Evolutionary conservation across 2,888 invertebrate genomes (phyloP).

Genomic region (Clanis bilineata): DNA sequence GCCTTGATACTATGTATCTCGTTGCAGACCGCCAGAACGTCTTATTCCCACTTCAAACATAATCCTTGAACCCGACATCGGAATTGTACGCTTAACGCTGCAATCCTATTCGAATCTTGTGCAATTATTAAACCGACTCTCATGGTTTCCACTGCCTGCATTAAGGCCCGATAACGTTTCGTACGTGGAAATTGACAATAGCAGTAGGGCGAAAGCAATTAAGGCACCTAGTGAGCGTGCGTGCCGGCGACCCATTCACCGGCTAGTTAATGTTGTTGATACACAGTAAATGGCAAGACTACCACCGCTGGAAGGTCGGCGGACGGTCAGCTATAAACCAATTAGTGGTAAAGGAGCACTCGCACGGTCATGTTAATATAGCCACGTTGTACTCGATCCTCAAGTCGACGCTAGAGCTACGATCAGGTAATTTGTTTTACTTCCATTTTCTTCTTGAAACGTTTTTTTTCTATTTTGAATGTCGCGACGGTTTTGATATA

Average conservation of each 20-base stretch:
- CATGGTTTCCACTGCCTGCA: not conserved
- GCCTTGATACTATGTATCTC: not conserved
- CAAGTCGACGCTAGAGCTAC: not conserved
- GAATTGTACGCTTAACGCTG: not conserved
- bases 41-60: not conserved
- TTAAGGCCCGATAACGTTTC: conserved; percentile 1
- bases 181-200: not conserved
- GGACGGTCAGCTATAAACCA: conserved; percentile 1
- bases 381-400: not conserved
- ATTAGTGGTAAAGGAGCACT: not conserved
- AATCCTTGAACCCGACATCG: not conserved
- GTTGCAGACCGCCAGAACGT: not conserved
- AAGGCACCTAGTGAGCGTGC: conserved; percentile 24
- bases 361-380: not conserved
- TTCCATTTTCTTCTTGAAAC: not conserved
- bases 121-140: not conserved
- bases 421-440: not conserved
- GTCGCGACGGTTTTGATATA: too few relatives aligned
- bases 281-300: conserved; percentile 24
- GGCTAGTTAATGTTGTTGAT: conserved; percentile 24
- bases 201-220: conserved; percentile 14
- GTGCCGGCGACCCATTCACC: conserved; percentile 34
- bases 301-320: conserved; percentile 16
- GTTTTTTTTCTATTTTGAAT: too few relatives aligned
- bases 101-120: not conserved